Conservation (phyloP, 2,888 invertebrate genomes). For the Drosophila borealis region DNA sequence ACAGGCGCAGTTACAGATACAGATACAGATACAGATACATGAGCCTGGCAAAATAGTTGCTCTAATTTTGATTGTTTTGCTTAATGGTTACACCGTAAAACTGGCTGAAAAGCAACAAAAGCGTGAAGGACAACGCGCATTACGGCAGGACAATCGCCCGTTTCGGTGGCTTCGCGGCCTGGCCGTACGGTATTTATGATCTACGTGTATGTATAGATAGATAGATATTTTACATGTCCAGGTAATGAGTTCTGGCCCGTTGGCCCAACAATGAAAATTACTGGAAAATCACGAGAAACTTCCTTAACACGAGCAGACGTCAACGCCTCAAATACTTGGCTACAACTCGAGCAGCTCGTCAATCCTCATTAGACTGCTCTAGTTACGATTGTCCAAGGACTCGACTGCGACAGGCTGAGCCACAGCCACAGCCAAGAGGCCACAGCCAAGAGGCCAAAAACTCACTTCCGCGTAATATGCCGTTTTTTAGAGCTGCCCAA, state of each 20-base stretch:
- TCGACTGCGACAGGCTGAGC: conserved; percentile 10
- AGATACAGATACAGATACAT: conserved; percentile 15
- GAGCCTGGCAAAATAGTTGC: conserved; percentile 66
- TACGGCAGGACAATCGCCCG: conserved; percentile 57
- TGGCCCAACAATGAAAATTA: conserved; percentile 70
- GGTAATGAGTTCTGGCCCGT: conserved; percentile 45
- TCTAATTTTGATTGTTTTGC: conserved; percentile 78
- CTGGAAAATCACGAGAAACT: conserved; percentile 73
- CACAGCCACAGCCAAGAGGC: neutral
- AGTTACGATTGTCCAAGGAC: conserved; percentile 64
- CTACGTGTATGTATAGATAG: neutral
- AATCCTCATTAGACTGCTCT: conserved; percentile 58
- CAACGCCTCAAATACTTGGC: conserved; percentile 13
- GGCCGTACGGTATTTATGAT: conserved; percentile 37
- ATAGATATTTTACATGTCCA: conserved; percentile 36
- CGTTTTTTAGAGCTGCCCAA: conserved; percentile 47
- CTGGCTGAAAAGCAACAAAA: conserved; percentile 63
- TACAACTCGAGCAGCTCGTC: conserved; percentile 18
- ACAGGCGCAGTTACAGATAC: conserved; percentile 15
- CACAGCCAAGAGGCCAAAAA: conserved; percentile 14
- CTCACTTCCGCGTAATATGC: conserved; percentile 68
- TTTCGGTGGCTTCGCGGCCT: conserved; percentile 34
- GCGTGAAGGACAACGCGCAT: conserved; percentile 68
- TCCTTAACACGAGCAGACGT: conserved; percentile 20
- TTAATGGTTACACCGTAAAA: conserved; percentile 76